Conservation (phyloP, 2,888 invertebrate species). For the Prosapia bicincta region DNA sequence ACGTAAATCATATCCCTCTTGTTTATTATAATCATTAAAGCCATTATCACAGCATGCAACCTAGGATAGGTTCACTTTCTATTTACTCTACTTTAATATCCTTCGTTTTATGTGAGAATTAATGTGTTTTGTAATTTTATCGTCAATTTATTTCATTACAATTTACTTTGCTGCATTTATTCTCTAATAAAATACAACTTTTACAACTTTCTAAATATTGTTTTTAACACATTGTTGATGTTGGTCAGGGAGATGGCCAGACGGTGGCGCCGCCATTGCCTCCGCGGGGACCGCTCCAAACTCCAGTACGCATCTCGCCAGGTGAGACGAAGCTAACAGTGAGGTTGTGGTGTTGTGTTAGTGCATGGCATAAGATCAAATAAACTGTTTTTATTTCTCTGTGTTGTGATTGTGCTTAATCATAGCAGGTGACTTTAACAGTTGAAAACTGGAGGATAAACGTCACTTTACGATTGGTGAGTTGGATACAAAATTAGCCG, state of each 20-base stretch:
- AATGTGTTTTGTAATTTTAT: neutral
- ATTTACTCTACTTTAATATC: neutral
- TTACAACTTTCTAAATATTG: neutral
- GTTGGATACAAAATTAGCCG: neutral
- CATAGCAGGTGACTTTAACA: neutral
- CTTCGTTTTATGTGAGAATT: neutral
- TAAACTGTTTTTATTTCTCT: too few relatives aligned
- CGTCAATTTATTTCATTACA: neutral
- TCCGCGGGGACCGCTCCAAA: constrained; percentile 30
- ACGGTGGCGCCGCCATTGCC: constrained; percentile 34
- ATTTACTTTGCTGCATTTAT: neutral
- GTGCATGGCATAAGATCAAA: constrained; percentile 9
- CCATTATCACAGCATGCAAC: neutral
- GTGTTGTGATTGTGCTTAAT: neutral
- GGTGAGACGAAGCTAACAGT: constrained; percentile 9
- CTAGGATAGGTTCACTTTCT: neutral
- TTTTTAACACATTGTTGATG: neutral
- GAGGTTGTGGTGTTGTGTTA: neutral
- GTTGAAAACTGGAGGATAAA: constrained; percentile 22
- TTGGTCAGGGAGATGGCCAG: constrained; percentile 21
- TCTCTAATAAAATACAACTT: neutral
- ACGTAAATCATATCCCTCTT: too few relatives aligned
- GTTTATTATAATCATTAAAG: neutral
- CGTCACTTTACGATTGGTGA: neutral
- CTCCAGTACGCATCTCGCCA: constrained; percentile 21